phyloP scores from a whole-genome alignment of 1,140 invertebrate species.

The Drosophila varians region DNA sequence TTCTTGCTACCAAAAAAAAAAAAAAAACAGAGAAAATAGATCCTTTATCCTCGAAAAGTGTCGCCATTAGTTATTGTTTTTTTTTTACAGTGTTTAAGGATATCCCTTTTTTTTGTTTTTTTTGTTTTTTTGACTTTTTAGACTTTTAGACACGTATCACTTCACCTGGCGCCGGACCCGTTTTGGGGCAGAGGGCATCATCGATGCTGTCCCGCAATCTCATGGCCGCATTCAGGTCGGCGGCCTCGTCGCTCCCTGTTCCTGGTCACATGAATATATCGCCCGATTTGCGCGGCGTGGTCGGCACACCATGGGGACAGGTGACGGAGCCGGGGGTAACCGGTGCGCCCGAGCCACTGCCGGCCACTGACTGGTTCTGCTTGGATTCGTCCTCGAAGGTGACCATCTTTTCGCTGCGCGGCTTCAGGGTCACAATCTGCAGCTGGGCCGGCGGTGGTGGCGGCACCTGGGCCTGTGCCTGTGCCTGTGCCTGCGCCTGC shows the following conservation, averaged over 20 bases:
- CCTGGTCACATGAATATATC: conserved; percentile 88
- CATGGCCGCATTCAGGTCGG: conserved; percentile 50
- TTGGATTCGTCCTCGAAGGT: conserved; percentile 91
- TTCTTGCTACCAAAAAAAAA: not conserved
- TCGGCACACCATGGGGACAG: conserved; percentile 80
- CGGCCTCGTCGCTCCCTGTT: conserved; percentile 21
- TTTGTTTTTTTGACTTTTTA: not conserved
- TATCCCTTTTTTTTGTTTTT: not conserved
- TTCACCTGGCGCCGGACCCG: conserved; percentile 64
- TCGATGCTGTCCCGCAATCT: conserved; percentile 68
- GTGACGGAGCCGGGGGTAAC: not conserved
- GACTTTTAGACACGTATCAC: conserved; percentile 82
- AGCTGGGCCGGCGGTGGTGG: conserved; percentile 66
- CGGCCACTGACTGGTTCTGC: conserved; percentile 10
- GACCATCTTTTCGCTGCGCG: conserved; percentile 89
- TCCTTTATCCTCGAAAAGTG: no score
- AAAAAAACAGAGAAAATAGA: no score
- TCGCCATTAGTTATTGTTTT: conserved; percentile 4
- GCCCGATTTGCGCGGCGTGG: conserved; percentile 83
- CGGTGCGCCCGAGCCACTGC: not conserved
- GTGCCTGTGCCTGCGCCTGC: conserved; percentile 60
- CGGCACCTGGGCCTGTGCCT: conserved; percentile 60
- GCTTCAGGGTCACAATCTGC: conserved; percentile 83
- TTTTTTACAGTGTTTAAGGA: conserved; percentile 1
- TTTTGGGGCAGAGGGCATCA: conserved; percentile 69